phyloP scores from a whole-genome alignment of 2,888 invertebrate species.

The Lithosia quadra region DNA sequence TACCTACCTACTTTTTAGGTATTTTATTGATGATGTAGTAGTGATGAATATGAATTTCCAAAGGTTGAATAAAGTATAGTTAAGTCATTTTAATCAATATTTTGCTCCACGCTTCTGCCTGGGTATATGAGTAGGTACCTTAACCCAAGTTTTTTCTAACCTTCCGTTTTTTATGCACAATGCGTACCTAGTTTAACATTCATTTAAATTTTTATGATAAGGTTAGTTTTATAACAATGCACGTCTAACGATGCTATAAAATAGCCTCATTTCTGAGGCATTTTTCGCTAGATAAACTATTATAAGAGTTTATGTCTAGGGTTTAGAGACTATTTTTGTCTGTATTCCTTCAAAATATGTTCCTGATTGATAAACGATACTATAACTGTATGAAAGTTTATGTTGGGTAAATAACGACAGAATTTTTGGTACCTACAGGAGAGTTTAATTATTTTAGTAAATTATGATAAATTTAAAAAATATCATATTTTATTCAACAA shows the following conservation, averaged over 20 bases:
- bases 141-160: not conserved
- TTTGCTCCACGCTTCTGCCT: not conserved
- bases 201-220: slow-evolving; percentile 12
- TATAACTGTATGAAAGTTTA: not conserved
- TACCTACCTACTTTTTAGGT: too few species aligned
- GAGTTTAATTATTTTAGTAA: too few species aligned
- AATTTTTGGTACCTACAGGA: too few species aligned
- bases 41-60: not conserved
- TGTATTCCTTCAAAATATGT: not conserved
- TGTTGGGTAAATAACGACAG: not conserved
- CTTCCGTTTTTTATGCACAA: not conserved
- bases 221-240: slow-evolving; percentile 18
- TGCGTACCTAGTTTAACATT: slow-evolving; percentile 5
- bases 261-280: slow-evolving; percentile 5
- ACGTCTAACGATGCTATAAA: slow-evolving; percentile 13
- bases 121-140: not conserved
- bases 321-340: too few species aligned
- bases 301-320: not conserved
- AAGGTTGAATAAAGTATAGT: not conserved
- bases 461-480: too few species aligned
- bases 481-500: too few species aligned
- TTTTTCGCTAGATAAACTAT: not conserved
- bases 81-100: not conserved
- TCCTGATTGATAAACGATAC: not conserved
- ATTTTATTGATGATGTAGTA: not conserved